These are phyloP conservation scores for Tanypteryx hageni DNA, from an alignment of 2,888 invertebrate genomes.

Conservation along the genomic window DNA sequence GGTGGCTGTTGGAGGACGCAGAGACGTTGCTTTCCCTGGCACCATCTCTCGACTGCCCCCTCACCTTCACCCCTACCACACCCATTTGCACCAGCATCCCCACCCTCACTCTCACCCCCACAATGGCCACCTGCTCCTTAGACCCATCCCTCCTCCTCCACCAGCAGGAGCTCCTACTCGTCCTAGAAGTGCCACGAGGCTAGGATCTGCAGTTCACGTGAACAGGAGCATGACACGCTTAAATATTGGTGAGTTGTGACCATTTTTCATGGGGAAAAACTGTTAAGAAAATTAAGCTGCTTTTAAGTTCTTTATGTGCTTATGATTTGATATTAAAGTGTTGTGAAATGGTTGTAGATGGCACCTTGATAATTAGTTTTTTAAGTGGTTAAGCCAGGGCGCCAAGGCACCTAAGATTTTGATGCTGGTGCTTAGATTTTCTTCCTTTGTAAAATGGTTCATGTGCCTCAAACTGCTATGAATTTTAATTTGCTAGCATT, in stretches of 20 bases:
- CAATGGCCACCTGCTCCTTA: slow-evolving; percentile 43
- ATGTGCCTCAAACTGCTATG: no score
- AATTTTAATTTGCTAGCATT: no score
- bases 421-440: no score
- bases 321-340: no score
- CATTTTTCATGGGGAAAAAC: slow-evolving; percentile 34
- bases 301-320: no score
- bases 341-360: no score
- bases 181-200: slow-evolving; percentile 81
- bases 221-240: slow-evolving; percentile 86
- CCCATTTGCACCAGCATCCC: slow-evolving; percentile 48
- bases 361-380: no score
- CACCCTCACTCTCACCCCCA: slow-evolving; percentile 40
- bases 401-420: no score
- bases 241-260: slow-evolving; percentile 77
- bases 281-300: no score
- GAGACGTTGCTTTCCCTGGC: slow-evolving; percentile 31
- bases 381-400: no score
- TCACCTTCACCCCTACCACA: slow-evolving; percentile 67
- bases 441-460: no score
- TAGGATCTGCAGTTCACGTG: slow-evolving; percentile 82
- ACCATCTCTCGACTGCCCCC: slow-evolving; percentile 67
- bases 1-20: slow-evolving; percentile 20
- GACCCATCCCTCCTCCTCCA: slow-evolving; percentile 31
- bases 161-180: slow-evolving; percentile 65